A percentile compares a stretch with the other conserved stretches of the same genome.
These are phyloP conservation scores for Drosophila lacicola DNA, from an alignment of 2,888 invertebrate species.

Conservation along the genomic window DNA sequence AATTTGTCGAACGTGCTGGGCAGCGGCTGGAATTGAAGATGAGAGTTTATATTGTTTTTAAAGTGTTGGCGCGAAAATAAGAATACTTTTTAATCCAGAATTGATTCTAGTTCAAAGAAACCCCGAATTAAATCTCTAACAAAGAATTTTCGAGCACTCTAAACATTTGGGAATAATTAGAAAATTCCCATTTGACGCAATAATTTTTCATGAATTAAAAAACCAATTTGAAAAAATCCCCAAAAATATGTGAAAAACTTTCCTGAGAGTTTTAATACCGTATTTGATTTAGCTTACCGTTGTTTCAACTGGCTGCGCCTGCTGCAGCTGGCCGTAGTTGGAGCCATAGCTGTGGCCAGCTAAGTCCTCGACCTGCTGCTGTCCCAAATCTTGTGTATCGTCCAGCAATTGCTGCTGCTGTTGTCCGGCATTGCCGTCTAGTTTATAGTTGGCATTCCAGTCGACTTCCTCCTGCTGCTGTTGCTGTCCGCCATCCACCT, in stretches of 20 bases:
- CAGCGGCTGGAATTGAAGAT: constrained; percentile 56
- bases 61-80: neutral
- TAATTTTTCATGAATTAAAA: too few relatives aligned
- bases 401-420: constrained; percentile 50
- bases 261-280: rapidly evolving
- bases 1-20: constrained; percentile 68
- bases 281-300: constrained; percentile 45
- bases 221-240: too few relatives aligned
- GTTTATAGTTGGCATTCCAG: constrained; percentile 38
- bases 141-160: too few relatives aligned
- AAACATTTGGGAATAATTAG: too few relatives aligned
- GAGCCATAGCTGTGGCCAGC: constrained; percentile 13
- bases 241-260: too few relatives aligned
- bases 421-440: constrained; percentile 38
- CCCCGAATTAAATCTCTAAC: too few relatives aligned
- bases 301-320: constrained; percentile 23
- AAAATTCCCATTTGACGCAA: too few relatives aligned
- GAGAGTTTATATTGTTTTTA: neutral
- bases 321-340: constrained; percentile 35
- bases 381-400: constrained; percentile 28
- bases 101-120: neutral
- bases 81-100: neutral
- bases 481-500: constrained; percentile 48
- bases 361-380: constrained; percentile 57
- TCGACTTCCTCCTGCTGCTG: constrained; percentile 35